Base-by-base conservation (phyloP, 2,888 invertebrate genomes). In the Copidosoma aretas region DNA sequence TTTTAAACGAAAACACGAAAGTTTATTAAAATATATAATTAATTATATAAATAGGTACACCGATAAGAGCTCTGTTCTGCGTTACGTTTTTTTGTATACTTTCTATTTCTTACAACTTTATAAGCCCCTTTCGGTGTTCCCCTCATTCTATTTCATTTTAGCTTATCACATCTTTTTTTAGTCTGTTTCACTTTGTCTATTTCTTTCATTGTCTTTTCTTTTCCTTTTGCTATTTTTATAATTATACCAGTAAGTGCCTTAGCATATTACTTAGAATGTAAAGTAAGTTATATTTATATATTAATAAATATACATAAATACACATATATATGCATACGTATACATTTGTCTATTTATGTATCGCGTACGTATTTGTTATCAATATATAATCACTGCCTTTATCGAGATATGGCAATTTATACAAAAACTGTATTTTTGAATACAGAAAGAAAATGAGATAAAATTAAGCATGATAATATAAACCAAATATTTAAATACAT, bases 401-500 rank as follows among this genome's bases (percentile, higher is more conserved):
- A 79, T 77, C 71, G 71, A 74, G 77, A 80, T 78, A 80, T 77
- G 80, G 80, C 78, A 78, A 73, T 77, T n/a, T 52, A 2, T 32
- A 32, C 8, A 46, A 8, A 12, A 46, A 46, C 79, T 82, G 82
- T 82, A 82, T 80, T 82, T 82, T 82, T 81, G 73, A 54, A 22
- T 54, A 24, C 12, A 54, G 32, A 76, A 78, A 75, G 77, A n/a
- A 80, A 81, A 78, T 76, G 70, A 46, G 17, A 46, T 46, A 15
- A 46, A 46, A 15, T 15, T 46, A 15, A 54, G 54, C 8, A 54
- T 54, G 12, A 77, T 75, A 75, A 76, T 79, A 78, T 78, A 81
- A 77, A 77, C 83, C 83, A 83, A 82, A 82, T 83, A 83, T 83
- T 82, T 81, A 82, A 82, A 78, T 81, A 75, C 75, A 79, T 81